These are phyloP conservation scores for Parnassius smintheus DNA, from an alignment of 2,888 invertebrate species.

Conservation along the genomic window DNA sequence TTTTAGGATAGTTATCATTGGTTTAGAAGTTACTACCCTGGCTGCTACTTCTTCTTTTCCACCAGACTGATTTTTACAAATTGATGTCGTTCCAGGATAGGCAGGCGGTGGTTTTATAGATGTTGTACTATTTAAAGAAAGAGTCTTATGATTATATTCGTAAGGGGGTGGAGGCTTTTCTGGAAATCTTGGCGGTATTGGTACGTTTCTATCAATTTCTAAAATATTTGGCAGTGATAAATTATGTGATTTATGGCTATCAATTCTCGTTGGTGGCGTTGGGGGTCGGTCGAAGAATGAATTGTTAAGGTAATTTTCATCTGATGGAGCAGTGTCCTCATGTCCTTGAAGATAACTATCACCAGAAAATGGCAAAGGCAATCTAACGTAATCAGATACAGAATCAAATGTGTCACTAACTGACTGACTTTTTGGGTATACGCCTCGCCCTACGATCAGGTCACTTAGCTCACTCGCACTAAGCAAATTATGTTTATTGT, in stretches of 20 bases:
- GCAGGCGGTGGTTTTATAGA: slow-evolving; percentile 84
- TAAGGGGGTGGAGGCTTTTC: slow-evolving; percentile 86
- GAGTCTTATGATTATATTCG: slow-evolving; percentile 83
- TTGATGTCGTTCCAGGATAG: slow-evolving; percentile 75
- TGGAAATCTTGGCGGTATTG: slow-evolving; percentile 48
- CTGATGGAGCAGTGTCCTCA: slow-evolving; percentile 82
- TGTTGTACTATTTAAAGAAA: slow-evolving; percentile 50
- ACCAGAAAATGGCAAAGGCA: slow-evolving; percentile 82
- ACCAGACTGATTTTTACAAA: slow-evolving; percentile 45
- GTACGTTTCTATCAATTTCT: slow-evolving; percentile 55
- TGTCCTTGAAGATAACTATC: slow-evolving; percentile 82
- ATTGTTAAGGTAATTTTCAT: slow-evolving; percentile 74
- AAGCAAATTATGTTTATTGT: slow-evolving; percentile 86
- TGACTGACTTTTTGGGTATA: slow-evolving; percentile 87
- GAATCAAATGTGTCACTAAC: slow-evolving; percentile 93
- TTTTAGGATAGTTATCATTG: slow-evolving; percentile 88
- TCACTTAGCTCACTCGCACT: slow-evolving; percentile 92
- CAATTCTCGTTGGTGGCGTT: slow-evolving; percentile 85
- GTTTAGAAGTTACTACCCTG: slow-evolving; percentile 88
- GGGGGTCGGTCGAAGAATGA: slow-evolving; percentile 82
- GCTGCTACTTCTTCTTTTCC: slow-evolving; percentile 86
- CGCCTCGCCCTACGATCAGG: slow-evolving; percentile 89
- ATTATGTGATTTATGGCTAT: slow-evolving; percentile 79
- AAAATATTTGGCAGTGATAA: slow-evolving; percentile 73
- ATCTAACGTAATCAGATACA: slow-evolving; percentile 93